Conservation (phyloP, 2,888 invertebrate genomes). For the Eulithis prunata region DNA sequence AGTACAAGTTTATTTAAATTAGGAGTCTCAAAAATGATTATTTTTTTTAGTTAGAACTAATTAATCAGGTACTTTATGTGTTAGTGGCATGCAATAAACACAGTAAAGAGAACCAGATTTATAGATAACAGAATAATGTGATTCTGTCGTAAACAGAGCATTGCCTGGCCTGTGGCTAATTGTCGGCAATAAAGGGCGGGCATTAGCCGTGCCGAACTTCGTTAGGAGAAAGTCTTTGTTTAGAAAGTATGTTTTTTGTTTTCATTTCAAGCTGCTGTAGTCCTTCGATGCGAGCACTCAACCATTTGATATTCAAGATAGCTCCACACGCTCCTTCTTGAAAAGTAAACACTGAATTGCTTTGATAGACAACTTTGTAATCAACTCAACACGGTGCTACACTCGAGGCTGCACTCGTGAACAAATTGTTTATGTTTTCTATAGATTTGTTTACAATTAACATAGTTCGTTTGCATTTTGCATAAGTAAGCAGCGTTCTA, state of each 20-base stretch:
- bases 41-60: too few relatives aligned
- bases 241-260: slow-evolving; percentile 77
- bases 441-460: slow-evolving; percentile 66
- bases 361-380: slow-evolving; percentile 6
- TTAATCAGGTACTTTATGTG: neutral
- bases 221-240: slow-evolving; percentile 71
- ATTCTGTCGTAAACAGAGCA: slow-evolving; percentile 43
- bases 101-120: slow-evolving; percentile 11
- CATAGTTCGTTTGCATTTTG: slow-evolving; percentile 64
- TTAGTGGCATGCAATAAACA: neutral
- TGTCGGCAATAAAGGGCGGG: slow-evolving; percentile 65
- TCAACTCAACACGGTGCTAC: slow-evolving; percentile 11
- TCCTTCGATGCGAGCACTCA: slow-evolving; percentile 54
- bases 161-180: slow-evolving; percentile 53
- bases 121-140: slow-evolving; percentile 10
- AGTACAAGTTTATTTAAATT: too few relatives aligned
- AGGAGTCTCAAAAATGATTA: too few relatives aligned
- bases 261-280: slow-evolving; percentile 59
- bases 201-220: slow-evolving; percentile 64
- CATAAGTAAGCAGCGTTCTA: slow-evolving; percentile 63
- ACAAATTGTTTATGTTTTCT: slow-evolving; percentile 50
- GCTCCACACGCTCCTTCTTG: slow-evolving; percentile 32
- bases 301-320: slow-evolving; percentile 50
- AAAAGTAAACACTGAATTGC: neutral
- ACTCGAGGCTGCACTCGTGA: neutral